These are phyloP conservation scores for Crotalus viridis DNA, from an alignment of 2,113 vertebrate species.

Conservation along the genomic window DNA sequence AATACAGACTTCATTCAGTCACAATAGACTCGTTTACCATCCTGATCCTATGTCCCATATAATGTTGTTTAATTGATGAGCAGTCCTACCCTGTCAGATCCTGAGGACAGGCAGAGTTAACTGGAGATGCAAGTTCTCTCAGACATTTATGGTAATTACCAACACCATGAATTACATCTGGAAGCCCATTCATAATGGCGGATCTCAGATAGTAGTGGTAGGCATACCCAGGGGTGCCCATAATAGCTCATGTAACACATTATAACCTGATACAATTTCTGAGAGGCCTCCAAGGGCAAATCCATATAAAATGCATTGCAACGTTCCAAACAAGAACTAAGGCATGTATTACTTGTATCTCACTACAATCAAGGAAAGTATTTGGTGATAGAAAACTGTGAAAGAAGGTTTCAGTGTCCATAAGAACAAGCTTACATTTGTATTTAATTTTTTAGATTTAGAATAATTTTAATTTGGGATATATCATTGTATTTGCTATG, in stretches of 20 bases:
- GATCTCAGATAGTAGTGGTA: background rate
- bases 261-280: background rate
- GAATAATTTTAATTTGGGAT: background rate
- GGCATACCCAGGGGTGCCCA: background rate
- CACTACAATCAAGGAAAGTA: background rate
- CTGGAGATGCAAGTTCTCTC: background rate
- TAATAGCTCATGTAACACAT: background rate
- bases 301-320: background rate
- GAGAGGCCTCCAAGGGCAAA: background rate
- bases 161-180: background rate
- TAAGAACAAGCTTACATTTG: background rate
- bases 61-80: background rate
- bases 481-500: background rate
- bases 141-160: background rate
- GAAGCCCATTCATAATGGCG: background rate
- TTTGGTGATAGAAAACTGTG: background rate
- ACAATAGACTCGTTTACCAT: background rate
- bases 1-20: background rate
- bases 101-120: background rate
- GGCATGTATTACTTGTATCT: no score
- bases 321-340: background rate
- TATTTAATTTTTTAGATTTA: background rate
- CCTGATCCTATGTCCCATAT: background rate
- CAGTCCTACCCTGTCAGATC: background rate
- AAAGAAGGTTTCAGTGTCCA: background rate